Base-by-base conservation (phyloP, 2,113 vertebrate genomes). In the Sphaerodactylus townsendi region DNA sequence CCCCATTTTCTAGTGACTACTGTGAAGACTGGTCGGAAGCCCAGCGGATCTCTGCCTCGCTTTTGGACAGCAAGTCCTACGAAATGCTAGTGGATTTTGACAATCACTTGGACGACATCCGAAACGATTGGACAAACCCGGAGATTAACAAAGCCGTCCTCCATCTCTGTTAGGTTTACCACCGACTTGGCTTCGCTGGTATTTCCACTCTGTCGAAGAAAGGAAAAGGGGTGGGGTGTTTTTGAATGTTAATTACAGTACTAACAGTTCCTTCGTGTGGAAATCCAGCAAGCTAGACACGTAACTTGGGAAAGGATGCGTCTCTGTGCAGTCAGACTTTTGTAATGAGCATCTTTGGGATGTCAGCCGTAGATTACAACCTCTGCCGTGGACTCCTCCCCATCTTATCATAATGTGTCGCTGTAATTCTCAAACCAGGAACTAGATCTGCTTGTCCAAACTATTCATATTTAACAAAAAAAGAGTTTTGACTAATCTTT, bases 111-210 rank as follows among this genome's bases (percentile, higher is more conserved):
- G 99, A 99, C 37, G 99, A 99, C 91, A 97, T 99, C 66, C 96
- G 99, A 75, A 99, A 99, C 1, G 99, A 99, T 95, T 99, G 99
- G 99, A 98, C 99, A 50, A 99, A 99, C 92, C 98, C 99, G 0
- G 98, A 99, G 92, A 98, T 99, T 94, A 99, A 99, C 94, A 99
- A 98, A 92, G 97, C 98, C 0, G 97, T 99, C 74, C 95, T 99
- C 80, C 98, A 99, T 94, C 95, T 99, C 65, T 99, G 99, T 90
- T 99, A 96, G 95, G 28, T 3, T 15, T 11, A n/a, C 62, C 80
- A 17, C 82, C 41, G 88, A 30, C 94, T 89, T 65, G 4, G 84
- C 2, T 76, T 56, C 2, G 13, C 0, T 19, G 91, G 74, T 80
- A 0, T 81, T 87, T 88, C 91, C 88, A 48, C 93, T 79, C 1